Conservation (phyloP, 1,140 invertebrate genomes). For the Drosophila pseudoananassae region DNA sequence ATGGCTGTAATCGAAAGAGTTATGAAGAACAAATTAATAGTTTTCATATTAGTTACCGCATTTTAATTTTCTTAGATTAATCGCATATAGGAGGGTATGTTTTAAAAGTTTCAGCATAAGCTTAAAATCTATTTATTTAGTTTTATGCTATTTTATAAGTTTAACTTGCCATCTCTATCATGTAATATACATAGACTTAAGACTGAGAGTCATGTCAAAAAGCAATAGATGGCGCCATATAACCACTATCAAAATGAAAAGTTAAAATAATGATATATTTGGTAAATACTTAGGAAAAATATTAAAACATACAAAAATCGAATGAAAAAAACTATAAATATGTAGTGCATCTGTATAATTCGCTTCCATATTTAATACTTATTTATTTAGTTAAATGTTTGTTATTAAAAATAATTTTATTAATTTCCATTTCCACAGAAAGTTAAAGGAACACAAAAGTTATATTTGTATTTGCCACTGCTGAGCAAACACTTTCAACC, state of each 20-base stretch:
- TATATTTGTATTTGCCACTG: constrained; percentile 19
- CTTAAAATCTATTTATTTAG: too few species aligned
- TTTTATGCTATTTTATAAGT: not conserved
- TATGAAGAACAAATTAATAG: too few species aligned
- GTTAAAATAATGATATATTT: not conserved
- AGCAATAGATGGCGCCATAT: constrained; percentile 1
- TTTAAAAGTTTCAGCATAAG: too few species aligned
- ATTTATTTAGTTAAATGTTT: not conserved
- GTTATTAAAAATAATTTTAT: not conserved
- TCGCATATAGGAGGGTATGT: too few species aligned
- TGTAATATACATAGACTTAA: not conserved
- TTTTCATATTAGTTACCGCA: too few species aligned
- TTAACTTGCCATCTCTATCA: not conserved
- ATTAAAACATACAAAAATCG: too few species aligned
- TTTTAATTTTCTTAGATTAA: too few species aligned
- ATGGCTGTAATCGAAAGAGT: not conserved
- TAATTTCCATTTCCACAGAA: not conserved
- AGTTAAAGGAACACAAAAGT: constrained; percentile 10
- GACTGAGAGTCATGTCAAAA: not conserved
- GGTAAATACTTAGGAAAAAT: not conserved
- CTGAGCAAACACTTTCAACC: constrained; percentile 27
- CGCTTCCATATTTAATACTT: not conserved
- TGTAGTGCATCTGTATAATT: too few species aligned
- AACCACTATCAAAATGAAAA: not conserved
- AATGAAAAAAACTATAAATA: too few species aligned